These are phyloP conservation scores for Myioborus melanocephalus DNA, from an alignment of 2,797 vertebrate genomes.

Conservation along the genomic window DNA sequence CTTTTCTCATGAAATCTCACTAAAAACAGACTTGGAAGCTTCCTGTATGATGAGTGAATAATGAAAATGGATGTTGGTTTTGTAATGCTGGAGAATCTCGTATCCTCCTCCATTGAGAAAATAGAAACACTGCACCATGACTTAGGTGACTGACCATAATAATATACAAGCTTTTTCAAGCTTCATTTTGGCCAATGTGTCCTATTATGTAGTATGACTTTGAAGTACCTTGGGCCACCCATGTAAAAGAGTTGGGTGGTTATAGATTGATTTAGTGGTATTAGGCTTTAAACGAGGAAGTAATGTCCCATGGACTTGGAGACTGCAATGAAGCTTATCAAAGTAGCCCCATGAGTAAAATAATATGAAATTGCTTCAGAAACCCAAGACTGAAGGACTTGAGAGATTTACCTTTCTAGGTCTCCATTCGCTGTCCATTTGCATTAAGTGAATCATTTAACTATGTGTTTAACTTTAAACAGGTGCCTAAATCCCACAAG, in stretches of 20 bases:
- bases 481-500: slow-evolving; percentile 18
- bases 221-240: slow-evolving; percentile 41
- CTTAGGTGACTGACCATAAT: neutral
- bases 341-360: slow-evolving; percentile 51
- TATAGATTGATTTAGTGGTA: slow-evolving; percentile 53
- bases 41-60: neutral
- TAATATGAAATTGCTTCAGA: slow-evolving; percentile 52
- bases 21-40: neutral
- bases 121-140: neutral
- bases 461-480: slow-evolving; percentile 46
- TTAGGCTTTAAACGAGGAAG: slow-evolving; percentile 58
- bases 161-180: neutral
- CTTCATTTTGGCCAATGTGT: slow-evolving; percentile 29
- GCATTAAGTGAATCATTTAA: slow-evolving; percentile 48
- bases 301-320: slow-evolving; percentile 55
- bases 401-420: slow-evolving; percentile 54
- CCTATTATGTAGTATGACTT: slow-evolving; percentile 48
- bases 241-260: slow-evolving; percentile 56
- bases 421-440: slow-evolving; percentile 42
- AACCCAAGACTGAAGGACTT: slow-evolving; percentile 39
- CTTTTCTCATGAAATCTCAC: neutral
- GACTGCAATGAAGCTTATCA: slow-evolving; percentile 47
- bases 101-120: slow-evolving; percentile 1
- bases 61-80: neutral
- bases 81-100: neutral